These are phyloP conservation scores for Chrysomallon squamiferum DNA, from an alignment of 1,140 invertebrate genomes.

Conservation along the genomic window DNA sequence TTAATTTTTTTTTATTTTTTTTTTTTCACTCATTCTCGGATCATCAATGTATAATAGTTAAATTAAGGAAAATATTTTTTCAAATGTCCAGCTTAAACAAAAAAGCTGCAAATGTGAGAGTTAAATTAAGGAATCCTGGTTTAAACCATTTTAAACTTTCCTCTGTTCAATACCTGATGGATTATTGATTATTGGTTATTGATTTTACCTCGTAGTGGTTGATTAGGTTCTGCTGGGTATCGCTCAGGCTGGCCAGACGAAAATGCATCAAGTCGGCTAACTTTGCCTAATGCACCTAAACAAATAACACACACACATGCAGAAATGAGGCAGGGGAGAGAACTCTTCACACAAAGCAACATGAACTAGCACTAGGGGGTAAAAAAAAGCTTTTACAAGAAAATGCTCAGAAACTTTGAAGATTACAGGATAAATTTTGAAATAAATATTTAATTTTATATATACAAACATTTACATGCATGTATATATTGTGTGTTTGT, in stretches of 20 bases:
- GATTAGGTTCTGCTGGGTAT: slow-evolving; percentile 35
- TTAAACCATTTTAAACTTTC: neutral
- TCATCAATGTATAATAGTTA: no score
- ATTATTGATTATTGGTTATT: no score
- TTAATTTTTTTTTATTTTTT: no score
- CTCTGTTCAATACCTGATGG: no score
- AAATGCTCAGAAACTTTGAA: neutral
- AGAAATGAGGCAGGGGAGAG: slow-evolving; percentile 6
- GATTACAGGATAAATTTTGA: neutral
- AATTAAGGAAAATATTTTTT: no score
- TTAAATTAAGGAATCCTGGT: neutral
- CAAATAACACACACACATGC: slow-evolving; percentile 21
- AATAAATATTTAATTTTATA: neutral
- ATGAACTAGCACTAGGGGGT: neutral
- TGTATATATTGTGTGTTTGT: neutral
- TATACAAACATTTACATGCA: neutral
- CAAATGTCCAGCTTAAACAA: neutral
- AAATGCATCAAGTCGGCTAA: slow-evolving; percentile 45
- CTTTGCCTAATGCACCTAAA: slow-evolving; percentile 47
- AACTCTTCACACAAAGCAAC: neutral
- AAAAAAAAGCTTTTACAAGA: neutral
- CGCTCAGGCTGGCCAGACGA: slow-evolving; percentile 33
- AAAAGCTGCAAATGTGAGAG: no score
- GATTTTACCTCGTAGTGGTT: slow-evolving; percentile 40
- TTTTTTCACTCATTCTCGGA: no score